Conservation (phyloP, 2,888 invertebrate genomes). For the Agrotis ipsilon region DNA sequence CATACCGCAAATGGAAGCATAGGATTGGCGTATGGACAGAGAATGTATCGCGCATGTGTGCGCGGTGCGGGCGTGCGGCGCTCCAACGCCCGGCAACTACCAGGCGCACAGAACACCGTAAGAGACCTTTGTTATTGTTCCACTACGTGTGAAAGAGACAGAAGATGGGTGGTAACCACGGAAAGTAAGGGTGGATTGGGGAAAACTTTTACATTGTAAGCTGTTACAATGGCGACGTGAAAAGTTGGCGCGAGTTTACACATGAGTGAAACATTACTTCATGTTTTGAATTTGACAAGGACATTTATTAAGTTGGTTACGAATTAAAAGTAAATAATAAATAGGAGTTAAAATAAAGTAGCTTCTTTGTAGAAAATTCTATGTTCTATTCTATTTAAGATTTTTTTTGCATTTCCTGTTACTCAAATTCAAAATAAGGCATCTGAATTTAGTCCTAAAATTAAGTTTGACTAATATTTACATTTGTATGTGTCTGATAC, state of each 20-base stretch:
- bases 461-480: conserved; percentile 35
- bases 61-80: conserved; percentile 89
- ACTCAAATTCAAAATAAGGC: conserved; percentile 5
- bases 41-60: conserved; percentile 86
- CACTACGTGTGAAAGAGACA: conserved; percentile 35
- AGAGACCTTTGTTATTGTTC: conserved; percentile 61
- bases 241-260: conserved; percentile 14
- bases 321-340: not conserved
- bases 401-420: not conserved
- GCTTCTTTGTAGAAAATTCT: not conserved
- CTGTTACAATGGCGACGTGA: not conserved
- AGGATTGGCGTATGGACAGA: conserved; percentile 66
- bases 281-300: not conserved
- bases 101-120: conserved; percentile 77
- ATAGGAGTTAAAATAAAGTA: not conserved
- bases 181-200: conserved; percentile 38
- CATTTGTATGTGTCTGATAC: conserved; percentile 51
- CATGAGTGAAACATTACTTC: not conserved
- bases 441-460: conserved; percentile 5
- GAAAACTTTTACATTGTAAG: conserved; percentile 37
- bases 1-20: conserved; percentile 62
- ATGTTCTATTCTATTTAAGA: not conserved
- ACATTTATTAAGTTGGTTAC: not conserved
- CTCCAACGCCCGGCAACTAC: conserved; percentile 87
- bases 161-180: conserved; percentile 32